Base-by-base conservation (phyloP, 1,140 invertebrate species). In the Psilanteris sp. region DNA sequence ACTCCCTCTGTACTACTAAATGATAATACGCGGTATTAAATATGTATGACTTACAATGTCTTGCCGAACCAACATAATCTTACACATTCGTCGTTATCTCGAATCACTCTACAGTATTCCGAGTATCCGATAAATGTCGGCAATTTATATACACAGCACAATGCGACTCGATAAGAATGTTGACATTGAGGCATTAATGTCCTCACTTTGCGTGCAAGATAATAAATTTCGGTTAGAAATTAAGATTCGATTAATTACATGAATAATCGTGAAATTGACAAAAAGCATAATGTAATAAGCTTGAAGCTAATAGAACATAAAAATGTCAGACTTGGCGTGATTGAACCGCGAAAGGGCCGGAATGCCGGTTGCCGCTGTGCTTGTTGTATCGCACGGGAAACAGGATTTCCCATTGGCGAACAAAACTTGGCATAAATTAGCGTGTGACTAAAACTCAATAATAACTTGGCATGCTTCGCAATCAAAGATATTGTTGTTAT, bases 41-140 rank as follows among this genome's bases (percentile, higher is more conserved):
- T 70, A 70, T 70, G 66, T 70, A 70, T 70, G 66, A 70, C 54
- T 70, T 70, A 70, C 64, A 70, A 54, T 70, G 66, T 70, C 66
- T 70, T 59, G 46, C 36, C 36, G 46, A 61, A 68, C 43, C 44
- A 44, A 70, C 66, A 70, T 70, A 70, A 61, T 70, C 66, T 70
- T 70, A 54, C 54, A 71, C 39, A 71, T 62, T 62, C 48, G 52
- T 55, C 43, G 67, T 62, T 71, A 71, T 71, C 67, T 62, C 37
- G 39, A 55, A 72, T 62, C 68, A 62, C 48, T 72, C 48, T 9
- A 20, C 55, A 71, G 34, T 61, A 71, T 71, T 54, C 55, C 22
- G 68, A 72, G 29, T 72, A 61, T 72, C 57, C 68, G 68, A 72
- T 72, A 72, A 72, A 72, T 55, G 55, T 50, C 57, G 50, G 37